Base-by-base conservation (phyloP, 2,113 vertebrate genomes). In the Gallinago undulata region DNA sequence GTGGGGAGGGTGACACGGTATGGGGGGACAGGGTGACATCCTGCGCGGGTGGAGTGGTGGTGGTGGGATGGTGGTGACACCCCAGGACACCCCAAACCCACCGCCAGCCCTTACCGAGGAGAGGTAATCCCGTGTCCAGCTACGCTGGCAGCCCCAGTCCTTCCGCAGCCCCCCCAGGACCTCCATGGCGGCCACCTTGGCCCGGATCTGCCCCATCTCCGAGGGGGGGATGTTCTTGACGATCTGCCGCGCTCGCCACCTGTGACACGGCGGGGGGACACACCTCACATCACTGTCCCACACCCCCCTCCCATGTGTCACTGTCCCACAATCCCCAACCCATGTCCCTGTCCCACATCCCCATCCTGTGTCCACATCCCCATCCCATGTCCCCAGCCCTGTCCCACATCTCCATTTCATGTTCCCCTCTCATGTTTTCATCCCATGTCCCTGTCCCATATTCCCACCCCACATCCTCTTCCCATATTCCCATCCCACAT, bases 151-250 rank as follows among this genome's bases (percentile, higher is more conserved):
- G 9, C 99, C 99, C 98, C 99, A 99, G 95, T 98, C 98, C 30
- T 96, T 97, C 67, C 99, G 98, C 63, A 98, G 97, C 25, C 98
- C 98, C 3, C 96, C 97, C 97, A 99, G 97, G 6, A 90, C 97
- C 0, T 82, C 97, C 96, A 99, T 97, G 45, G 99, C 99, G 0
- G 99, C 99, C 92, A 99, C 99, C 82, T 99, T 99, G 89, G 98
- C 98, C 57, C 98, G 98, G 77, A 99, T 98, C 96, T 99, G 99
- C 11, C 95, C 95, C 98, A 99, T 99, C 89, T 99, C 98, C 0
- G 99, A 99, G 0, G 99, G 99, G 0, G 99, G 98, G 75, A 99
- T 99, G 95, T 99, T 99, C 97, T 99, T 99, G 41, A 99, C 95
- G 19, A 99, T 97, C 98, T 99, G 99, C 72, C 98, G 89, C 1